A percentile compares a stretch with the other conserved stretches of the same genome.
Evolutionary conservation across 2,797 vertebrate genomes (phyloP).

Genomic region (Oreortyx pictus): DNA sequence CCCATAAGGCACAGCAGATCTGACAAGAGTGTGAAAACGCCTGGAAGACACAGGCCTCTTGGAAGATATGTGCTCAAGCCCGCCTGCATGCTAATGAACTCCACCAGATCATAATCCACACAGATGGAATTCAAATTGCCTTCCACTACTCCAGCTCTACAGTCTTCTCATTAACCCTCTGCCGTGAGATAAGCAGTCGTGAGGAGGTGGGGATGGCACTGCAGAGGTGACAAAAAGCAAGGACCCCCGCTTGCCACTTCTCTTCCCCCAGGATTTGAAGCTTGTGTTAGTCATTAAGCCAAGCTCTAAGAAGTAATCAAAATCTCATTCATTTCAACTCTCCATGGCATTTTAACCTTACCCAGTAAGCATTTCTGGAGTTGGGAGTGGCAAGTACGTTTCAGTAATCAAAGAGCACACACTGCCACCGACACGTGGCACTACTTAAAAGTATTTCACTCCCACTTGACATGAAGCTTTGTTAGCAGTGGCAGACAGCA

Average conservation of each 20-base stretch:
- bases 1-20: conserved; percentile 24
- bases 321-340: conserved; percentile 1
- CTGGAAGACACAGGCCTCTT: not conserved
- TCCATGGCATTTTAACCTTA: conserved; percentile 30
- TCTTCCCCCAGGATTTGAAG: not conserved
- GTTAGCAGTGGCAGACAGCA: not conserved
- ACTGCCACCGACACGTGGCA: not conserved
- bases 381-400: conserved; percentile 28
- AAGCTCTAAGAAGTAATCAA: not conserved
- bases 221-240: not conserved
- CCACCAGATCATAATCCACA: conserved; percentile 38
- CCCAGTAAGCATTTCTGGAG: conserved; percentile 21
- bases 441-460: not conserved
- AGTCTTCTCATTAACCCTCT: conserved; percentile 46
- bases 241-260: not conserved
- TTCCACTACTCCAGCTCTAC: conserved; percentile 37
- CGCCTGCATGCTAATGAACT: conserved; percentile 30
- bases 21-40: not conserved
- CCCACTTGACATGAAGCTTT: not conserved
- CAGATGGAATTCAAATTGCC: conserved; percentile 52
- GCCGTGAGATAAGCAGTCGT: conserved; percentile 27
- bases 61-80: not conserved
- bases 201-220: not conserved
- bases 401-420: conserved; percentile 35
- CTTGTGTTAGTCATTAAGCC: not conserved